These are phyloP conservation scores for Gymnoscopelus braueri DNA, from an alignment of 2,797 vertebrate genomes.

Conservation along the genomic window DNA sequence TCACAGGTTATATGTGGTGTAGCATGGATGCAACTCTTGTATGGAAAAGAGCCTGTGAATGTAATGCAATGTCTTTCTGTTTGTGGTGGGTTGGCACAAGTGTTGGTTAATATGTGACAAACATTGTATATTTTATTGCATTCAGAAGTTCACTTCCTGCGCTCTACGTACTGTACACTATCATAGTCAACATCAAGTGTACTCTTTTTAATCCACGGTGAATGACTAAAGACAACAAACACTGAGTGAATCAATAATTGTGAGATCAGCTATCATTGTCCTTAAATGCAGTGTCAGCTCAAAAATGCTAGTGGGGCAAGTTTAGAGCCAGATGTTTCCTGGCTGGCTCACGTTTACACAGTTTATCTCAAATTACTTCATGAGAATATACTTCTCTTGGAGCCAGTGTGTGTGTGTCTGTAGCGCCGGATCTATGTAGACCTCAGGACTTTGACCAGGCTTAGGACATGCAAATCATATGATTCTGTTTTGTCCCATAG, in stretches of 20 bases:
- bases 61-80: background rate
- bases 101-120: background rate
- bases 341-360: background rate
- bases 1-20: conserved; percentile 35
- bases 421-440: no score
- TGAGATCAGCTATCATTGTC: background rate
- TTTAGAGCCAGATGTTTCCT: background rate
- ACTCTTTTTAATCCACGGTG: background rate
- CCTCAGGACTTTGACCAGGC: background rate
- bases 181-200: background rate
- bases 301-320: conserved; percentile 5
- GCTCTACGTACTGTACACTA: background rate
- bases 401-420: background rate
- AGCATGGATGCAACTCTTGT: background rate
- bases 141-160: background rate
- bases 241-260: conserved; percentile 1
- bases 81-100: background rate
- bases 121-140: background rate
- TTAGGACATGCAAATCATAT: background rate
- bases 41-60: no score
- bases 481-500: no score
- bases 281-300: conserved; percentile 6
- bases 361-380: background rate
- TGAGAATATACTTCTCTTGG: background rate
- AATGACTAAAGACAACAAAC: background rate